Conservation (phyloP, 2,797 vertebrate species). For the Chrysocyon brachyurus region DNA sequence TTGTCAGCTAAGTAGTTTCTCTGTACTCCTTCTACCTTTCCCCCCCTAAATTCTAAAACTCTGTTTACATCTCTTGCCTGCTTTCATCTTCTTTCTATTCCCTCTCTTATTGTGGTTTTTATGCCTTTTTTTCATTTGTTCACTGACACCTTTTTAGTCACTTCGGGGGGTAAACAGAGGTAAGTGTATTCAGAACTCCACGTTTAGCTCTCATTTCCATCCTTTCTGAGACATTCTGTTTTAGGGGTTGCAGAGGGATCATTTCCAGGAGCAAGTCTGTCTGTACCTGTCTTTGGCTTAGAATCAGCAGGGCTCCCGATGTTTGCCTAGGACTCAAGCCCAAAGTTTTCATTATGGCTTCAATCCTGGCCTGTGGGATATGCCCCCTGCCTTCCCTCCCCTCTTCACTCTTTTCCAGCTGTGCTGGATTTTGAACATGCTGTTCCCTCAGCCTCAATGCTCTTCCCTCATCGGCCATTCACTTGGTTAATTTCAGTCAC, state of each 20-base stretch:
- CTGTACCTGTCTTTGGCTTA: background rate
- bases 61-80: background rate
- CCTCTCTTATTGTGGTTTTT: background rate
- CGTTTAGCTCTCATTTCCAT: background rate
- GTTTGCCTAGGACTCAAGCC: constrained; percentile 19
- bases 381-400: background rate
- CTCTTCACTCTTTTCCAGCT: background rate
- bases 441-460: background rate
- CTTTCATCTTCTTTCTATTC: background rate
- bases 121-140: background rate
- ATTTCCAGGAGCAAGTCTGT: background rate
- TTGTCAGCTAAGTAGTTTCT: background rate
- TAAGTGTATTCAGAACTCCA: background rate
- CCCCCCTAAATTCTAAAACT: background rate
- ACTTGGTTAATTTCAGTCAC: background rate
- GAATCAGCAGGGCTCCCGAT: background rate
- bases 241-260: background rate
- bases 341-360: background rate
- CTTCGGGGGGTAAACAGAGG: constrained; percentile 22
- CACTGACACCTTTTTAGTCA: background rate
- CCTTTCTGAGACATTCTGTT: background rate
- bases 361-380: background rate
- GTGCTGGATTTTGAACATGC: background rate
- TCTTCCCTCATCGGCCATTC: background rate
- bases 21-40: background rate